Evolutionary conservation across 2,797 vertebrate genomes (phyloP), one percentile per base, ranked within the genome.

Genomic region (Falco cherrug): DNA sequence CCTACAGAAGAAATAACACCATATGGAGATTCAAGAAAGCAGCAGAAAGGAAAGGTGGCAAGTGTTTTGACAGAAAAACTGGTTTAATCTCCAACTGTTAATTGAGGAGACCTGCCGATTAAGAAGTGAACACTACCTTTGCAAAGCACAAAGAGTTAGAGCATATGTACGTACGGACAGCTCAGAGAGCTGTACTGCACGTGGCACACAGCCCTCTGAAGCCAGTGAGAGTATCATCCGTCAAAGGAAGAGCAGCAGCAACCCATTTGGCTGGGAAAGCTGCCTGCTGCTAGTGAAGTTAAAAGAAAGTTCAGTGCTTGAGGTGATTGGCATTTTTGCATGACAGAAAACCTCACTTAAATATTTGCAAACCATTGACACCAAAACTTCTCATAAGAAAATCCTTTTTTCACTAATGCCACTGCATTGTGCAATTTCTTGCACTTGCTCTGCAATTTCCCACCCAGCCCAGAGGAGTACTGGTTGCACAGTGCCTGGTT

Each of bases 211-310:
- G 88, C 87, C 93, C 83, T 18, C 53, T 65, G 74, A 47, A 60
- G 45, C 0, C 6, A 78, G 74, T 6, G 13, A 68, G 50, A 33
- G 73, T 47, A 84, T 57, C 90, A 43, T 59, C 85, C 70, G 48
- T 76, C 77, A 94, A 17, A 89, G 68, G 61, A 78, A 67, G 51
- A 95, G 9, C n/a, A 70, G 88, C 88, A 90, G 75, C 56, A 91
- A 85, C 64, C 75, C 75, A n/a, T 67, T 91, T 94, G 94, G 80
- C 73, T 94, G 73, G 64, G 63, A 94, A 88, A 76, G 61, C 65
- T 87, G 65, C 79, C 91, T 93, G 87, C 91, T 90, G 28, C 61
- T 88, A 84, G 65, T 5, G 6, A 51, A 84, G 61, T 65, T 73
- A 48, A 78, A 81, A 76, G 73, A 64, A 84, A 88, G 43, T 84